Base-by-base conservation (phyloP, 1,140 invertebrate species). In the Cheumatopsyche charites region DNA sequence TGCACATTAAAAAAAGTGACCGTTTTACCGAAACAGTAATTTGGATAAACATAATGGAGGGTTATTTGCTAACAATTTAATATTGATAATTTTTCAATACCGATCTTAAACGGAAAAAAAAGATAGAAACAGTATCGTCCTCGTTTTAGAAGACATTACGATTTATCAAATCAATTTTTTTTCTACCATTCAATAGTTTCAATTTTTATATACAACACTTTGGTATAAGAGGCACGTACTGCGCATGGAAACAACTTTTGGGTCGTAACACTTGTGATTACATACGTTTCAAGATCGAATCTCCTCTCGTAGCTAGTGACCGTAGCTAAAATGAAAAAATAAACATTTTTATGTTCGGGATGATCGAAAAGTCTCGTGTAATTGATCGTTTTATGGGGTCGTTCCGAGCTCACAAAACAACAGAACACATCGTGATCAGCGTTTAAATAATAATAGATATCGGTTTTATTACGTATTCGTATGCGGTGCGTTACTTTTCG, bases 1-100 rank as follows among this genome's bases (percentile, higher is more conserved):
- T 75, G 66, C 63, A 70, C 68, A 75, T 75, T 75, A 75, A 52
- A 73, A 73, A 71, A 73, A 73, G 68, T 67, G 71, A 72, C 13
- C 71, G 67, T 73, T 73, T 73, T 67, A 75, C 67, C 74, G 49
- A 75, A 75, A 75, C 58, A 73, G 74, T 75, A 75, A 75, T 75
- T 73, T 75, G 17, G 41, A 66, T 49, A 65, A 62, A 55, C 29
- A 63, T 75, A 75, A 75, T 75, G 52, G 62, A 36, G 43, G 74
- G 71, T 67, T 73, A 73, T 49, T 42, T 66, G 49, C 66, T 67
- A 73, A 73, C 71, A 63, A 58, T 75, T 67, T 70, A 61, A 70
- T 63, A 63, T 43, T 63, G 62, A 58, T 58, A 13, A 58, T 58
- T 58, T 58, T 58, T 58, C 23, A 13, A 17, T 36, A 36, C 29